A percentile compares a stretch with the other conserved stretches of the same genome.
Conservation (phyloP, 1,140 invertebrate species). For the Penaeus vannamei region DNA sequence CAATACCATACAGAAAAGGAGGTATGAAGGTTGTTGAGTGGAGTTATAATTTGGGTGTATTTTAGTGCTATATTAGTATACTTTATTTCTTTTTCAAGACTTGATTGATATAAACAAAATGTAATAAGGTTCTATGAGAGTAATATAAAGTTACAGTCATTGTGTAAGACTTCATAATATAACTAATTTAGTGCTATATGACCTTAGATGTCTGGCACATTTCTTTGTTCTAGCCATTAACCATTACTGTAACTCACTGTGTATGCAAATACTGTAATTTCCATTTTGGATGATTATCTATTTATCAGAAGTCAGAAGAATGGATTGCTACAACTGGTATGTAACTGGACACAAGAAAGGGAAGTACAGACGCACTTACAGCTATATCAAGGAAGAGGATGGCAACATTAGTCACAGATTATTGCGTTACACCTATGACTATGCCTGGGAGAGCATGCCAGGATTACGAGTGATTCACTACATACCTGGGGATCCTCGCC, state of each 20-base stretch:
- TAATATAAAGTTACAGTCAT: no score
- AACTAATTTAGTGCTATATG: no score
- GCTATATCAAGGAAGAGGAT: conserved; percentile 54
- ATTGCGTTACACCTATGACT: conserved; percentile 57
- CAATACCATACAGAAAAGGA: conserved; percentile 52
- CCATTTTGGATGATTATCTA: not conserved
- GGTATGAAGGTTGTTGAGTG: conserved; percentile 7
- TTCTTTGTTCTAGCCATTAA: no score
- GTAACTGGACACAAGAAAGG: conserved; percentile 58
- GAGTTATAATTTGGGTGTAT: not conserved
- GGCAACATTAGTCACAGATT: conserved; percentile 56
- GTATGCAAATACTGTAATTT: no score
- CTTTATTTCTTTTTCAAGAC: not conserved
- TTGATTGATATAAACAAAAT: no score
- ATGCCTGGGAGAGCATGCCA: conserved; percentile 46
- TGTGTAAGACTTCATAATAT: no score
- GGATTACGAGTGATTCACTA: conserved; percentile 54
- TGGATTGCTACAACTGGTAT: conserved; percentile 58
- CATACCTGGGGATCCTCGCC: conserved; percentile 42
- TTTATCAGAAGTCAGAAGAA: conserved; percentile 28
- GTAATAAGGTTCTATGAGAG: no score
- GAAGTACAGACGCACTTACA: conserved; percentile 55
- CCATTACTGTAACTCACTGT: no score
- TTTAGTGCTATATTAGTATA: not conserved
- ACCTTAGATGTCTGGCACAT: no score